Percentiles rank a stretch among this genome's conserved stretches.
Evolutionary conservation across 2,113 vertebrate genomes (phyloP).

Genomic region (Heterotis niloticus): DNA sequence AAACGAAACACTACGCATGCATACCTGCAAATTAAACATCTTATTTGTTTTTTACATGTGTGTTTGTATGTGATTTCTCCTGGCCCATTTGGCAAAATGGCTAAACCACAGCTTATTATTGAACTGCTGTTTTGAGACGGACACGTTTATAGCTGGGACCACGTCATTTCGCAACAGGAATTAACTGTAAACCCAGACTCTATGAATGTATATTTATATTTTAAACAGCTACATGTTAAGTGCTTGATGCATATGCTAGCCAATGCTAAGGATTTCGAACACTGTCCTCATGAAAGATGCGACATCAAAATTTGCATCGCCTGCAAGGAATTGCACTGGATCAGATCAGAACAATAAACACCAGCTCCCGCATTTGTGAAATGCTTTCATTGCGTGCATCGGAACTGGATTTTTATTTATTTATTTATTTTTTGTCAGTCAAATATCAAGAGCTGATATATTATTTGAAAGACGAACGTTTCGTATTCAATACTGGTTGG

Average conservation of each 20-base stretch:
- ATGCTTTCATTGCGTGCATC: neutral
- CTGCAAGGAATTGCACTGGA: slow-evolving; percentile 14
- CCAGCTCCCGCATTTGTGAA: neutral
- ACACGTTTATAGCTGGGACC: slow-evolving; percentile 5
- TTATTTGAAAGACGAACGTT: slow-evolving; percentile 56
- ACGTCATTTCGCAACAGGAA: neutral
- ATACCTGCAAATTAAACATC: slow-evolving; percentile 18
- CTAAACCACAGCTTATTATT: slow-evolving; percentile 24
- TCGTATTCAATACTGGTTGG: slow-evolving; percentile 64
- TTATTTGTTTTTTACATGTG: slow-evolving; percentile 20
- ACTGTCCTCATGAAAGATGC: slow-evolving; percentile 23
- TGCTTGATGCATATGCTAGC: slow-evolving; percentile 42
- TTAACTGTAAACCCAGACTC: slow-evolving; percentile 33
- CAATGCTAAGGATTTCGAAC: slow-evolving; percentile 18
- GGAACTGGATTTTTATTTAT: neutral
- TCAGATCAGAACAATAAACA: neutral
- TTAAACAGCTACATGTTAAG: slow-evolving; percentile 39
- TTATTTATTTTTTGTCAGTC: slow-evolving; percentile 4
- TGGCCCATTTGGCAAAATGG: slow-evolving; percentile 36
- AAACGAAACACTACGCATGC: slow-evolving; percentile 47
- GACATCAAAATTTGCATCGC: neutral
- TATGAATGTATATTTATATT: slow-evolving; percentile 19
- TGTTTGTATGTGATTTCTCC: neutral
- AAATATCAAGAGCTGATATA: slow-evolving; percentile 25
- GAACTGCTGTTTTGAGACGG: slow-evolving; percentile 13